Percentiles rank a stretch among this genome's conserved stretches.
Conservation (phyloP, 2,113 vertebrate species). For the Leucosticte australis region DNA sequence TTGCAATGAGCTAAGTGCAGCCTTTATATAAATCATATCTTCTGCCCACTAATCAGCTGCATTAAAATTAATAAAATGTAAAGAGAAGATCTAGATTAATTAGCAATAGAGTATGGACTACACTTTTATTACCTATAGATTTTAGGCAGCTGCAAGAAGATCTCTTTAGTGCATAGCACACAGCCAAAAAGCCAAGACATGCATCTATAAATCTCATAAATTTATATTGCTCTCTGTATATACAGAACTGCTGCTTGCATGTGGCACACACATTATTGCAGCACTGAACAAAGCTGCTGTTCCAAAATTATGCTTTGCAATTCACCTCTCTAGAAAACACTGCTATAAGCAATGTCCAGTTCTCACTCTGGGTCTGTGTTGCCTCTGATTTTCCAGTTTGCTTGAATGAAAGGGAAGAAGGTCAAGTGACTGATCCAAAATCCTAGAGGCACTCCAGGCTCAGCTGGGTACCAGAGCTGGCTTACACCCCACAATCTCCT, state of each 20-base stretch:
- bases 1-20: not conserved
- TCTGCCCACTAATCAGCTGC: not conserved
- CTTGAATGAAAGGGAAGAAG: not conserved
- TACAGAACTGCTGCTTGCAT: not conserved
- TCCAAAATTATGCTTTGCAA: not conserved
- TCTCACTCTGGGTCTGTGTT: not conserved
- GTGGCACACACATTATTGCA: not conserved
- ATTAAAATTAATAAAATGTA: constrained; percentile 42
- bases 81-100: not conserved
- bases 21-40: constrained; percentile 6
- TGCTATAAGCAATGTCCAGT: not conserved
- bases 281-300: not conserved
- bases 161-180: not conserved
- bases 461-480: not conserved
- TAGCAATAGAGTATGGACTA: not conserved
- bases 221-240: not conserved
- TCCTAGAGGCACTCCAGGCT: not conserved
- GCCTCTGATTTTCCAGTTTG: not conserved
- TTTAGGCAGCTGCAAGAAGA: not conserved
- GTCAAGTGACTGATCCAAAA: not conserved
- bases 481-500: not conserved
- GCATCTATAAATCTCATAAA: not conserved
- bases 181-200: not conserved
- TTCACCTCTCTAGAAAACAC: not conserved
- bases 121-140: constrained; percentile 7